Conservation (phyloP, 2,113 vertebrate genomes). For the Hucho hucho region DNA sequence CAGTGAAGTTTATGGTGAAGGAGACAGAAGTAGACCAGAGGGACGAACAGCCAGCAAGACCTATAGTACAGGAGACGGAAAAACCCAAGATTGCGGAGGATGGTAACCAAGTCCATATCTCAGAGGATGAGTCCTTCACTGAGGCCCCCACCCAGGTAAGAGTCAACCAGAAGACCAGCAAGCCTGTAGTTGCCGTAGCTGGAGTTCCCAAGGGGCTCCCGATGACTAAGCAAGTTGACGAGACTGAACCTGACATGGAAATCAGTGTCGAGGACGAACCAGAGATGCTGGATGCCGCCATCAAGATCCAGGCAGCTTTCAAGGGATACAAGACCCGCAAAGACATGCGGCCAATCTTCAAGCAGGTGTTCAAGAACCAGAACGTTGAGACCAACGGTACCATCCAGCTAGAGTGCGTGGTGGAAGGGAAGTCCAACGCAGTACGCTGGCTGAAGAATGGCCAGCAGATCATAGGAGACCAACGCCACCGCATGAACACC, state of each 20-base stretch:
- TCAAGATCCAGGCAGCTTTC: slow-evolving; percentile 94
- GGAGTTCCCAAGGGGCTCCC: slow-evolving; percentile 48
- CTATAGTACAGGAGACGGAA: neutral
- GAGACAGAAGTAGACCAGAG: neutral
- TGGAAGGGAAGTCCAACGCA: slow-evolving; percentile 77
- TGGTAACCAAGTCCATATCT: slow-evolving; percentile 80
- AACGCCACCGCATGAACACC: slow-evolving; percentile 74
- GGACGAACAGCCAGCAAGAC: neutral
- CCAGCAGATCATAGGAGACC: slow-evolving; percentile 71
- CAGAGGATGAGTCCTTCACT: slow-evolving; percentile 85
- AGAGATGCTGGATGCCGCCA: slow-evolving; percentile 79
- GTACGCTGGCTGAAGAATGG: slow-evolving; percentile 85
- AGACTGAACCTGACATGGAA: slow-evolving; percentile 53
- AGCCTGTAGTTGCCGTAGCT: slow-evolving; percentile 16
- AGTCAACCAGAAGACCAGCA: slow-evolving; percentile 69
- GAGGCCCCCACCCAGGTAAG: slow-evolving; percentile 78
- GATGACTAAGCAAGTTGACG: slow-evolving; percentile 26
- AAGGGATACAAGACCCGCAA: slow-evolving; percentile 90
- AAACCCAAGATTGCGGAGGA: slow-evolving; percentile 35
- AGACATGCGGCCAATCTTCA: slow-evolving; percentile 84
- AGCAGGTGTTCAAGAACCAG: slow-evolving; percentile 83
- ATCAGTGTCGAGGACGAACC: slow-evolving; percentile 65
- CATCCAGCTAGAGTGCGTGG: slow-evolving; percentile 78
- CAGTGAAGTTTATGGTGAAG: neutral
- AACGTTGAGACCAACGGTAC: slow-evolving; percentile 73